Evolutionary conservation across 2,888 invertebrate species (phyloP), one percentile per base, ranked within the genome.

Genomic region (Xanthia icteritia): DNA sequence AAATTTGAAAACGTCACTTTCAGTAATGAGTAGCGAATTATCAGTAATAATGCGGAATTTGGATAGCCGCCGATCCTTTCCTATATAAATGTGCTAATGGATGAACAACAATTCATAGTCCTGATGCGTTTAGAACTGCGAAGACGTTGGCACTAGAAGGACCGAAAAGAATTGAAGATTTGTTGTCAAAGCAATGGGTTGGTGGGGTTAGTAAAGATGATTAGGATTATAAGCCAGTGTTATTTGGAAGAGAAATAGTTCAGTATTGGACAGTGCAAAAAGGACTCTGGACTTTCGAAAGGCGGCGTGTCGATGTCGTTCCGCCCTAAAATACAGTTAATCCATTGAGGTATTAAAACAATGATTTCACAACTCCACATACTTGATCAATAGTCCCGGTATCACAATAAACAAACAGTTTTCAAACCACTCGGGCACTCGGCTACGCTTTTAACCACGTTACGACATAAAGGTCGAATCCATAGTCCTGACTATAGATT

Each of bases 21-120:
- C 74, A 56, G 51, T 83, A 72, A 83, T 72, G 68, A 17, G 13
- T 4, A 9, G 36, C 11, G 27, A 60, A 72, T 83, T 42, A 75
- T 75, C 60, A 54, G 71, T 63, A 70, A 58, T 63, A 39, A 60
- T 58, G 66, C 36, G 42, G 42, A 61, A 56, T 64, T 56, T 39
- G 36, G 42, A 66, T 54, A 63, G 31, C 69, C n/a, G 48, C 27
- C n/a, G n/a, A 45, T 64, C 66, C 51, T 65, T 73, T 79, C 17
- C 42, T 61, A 73, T 75, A 75, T 70, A 75, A 64, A 71, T 80
- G 39, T 79, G 27, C 54, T 83, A 83, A 80, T 86, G 77, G 67
- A 63, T 42, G 56, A 15, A 39, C 15, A 42, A 39, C 31, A 70
- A 83, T 73, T 73, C 65, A 83, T 83, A 81, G 73, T 65, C 65